Conservation (phyloP, 2,113 vertebrate genomes). For the Erythrolamprus reginae region DNA sequence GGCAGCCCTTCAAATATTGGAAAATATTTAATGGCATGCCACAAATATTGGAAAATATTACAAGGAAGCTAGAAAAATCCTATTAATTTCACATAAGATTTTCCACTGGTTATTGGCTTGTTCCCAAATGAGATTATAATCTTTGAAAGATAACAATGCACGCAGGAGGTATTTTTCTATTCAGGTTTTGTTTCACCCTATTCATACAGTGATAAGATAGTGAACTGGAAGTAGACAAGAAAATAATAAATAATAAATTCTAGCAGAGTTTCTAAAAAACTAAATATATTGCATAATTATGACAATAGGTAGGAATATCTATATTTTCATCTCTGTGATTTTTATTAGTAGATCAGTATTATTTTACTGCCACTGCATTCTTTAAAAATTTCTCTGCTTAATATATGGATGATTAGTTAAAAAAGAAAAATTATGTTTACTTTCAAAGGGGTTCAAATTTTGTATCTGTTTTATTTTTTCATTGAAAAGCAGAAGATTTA, state of each 20-base stretch:
- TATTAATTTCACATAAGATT: conserved; percentile 64
- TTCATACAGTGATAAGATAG: not conserved
- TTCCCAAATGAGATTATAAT: conserved; percentile 65
- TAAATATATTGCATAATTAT: conserved; percentile 25
- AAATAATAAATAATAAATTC: conserved; percentile 38
- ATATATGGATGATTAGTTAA: conserved; percentile 11
- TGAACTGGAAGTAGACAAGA: conserved; percentile 33
- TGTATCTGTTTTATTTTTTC: not conserved
- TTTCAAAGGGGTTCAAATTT: not conserved
- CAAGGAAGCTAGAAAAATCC: not conserved
- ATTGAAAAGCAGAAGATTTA: not conserved
- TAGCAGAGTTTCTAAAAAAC: conserved; percentile 13
- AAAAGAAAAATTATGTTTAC: conserved; percentile 8
- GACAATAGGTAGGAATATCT: conserved; percentile 12
- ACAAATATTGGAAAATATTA: too few species aligned
- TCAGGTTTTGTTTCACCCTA: conserved; percentile 28
- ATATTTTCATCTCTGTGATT: conserved; percentile 25
- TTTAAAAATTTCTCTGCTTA: not conserved
- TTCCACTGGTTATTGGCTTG: conserved; percentile 63
- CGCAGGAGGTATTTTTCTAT: conserved; percentile 22
- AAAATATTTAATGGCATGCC: too few species aligned
- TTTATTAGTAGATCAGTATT: conserved; percentile 36
- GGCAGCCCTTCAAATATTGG: too few species aligned
- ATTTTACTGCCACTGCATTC: conserved; percentile 23
- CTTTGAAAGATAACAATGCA: conserved; percentile 64